Evolutionary conservation across 2,113 vertebrate genomes (phyloP).

Genomic region (Austrofundulus limnaeus): DNA sequence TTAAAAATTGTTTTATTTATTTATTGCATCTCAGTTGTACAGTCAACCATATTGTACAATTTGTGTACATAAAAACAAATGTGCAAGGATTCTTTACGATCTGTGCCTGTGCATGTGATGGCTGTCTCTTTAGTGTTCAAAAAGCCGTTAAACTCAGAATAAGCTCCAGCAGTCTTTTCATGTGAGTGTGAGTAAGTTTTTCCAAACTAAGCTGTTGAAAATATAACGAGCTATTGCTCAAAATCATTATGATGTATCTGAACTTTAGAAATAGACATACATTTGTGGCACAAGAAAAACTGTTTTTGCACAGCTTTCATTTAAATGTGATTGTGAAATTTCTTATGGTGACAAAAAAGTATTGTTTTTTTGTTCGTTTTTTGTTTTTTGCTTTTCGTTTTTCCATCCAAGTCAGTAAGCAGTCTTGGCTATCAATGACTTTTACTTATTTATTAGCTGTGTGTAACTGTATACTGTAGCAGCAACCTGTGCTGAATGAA

Average conservation of each 20-base stretch:
- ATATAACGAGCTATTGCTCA: neutral
- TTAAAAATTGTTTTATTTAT: neutral
- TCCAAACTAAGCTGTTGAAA: conserved; percentile 13
- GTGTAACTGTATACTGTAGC: conserved; percentile 58
- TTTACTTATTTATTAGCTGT: conserved; percentile 60
- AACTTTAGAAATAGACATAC: conserved; percentile 17
- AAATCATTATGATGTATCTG: conserved; percentile 1
- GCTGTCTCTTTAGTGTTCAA: conserved; percentile 27
- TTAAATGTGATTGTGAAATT: conserved; percentile 44
- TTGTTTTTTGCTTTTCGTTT: conserved; percentile 24
- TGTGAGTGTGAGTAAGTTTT: conserved; percentile 10
- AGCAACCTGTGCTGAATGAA: conserved; percentile 33
- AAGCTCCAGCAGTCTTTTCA: conserved; percentile 1
- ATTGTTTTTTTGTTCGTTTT: conserved; percentile 13
- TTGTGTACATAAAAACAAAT: conserved; percentile 23
- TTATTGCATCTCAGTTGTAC: conserved; percentile 14
- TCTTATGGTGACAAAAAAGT: conserved; percentile 28
- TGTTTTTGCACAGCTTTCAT: conserved; percentile 34
- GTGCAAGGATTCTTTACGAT: conserved; percentile 28
- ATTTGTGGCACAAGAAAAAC: conserved; percentile 43
- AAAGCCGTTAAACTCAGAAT: conserved; percentile 10
- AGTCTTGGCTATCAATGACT: conserved; percentile 28
- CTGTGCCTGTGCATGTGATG: conserved; percentile 12
- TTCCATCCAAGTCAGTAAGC: conserved; percentile 23
- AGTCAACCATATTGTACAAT: conserved; percentile 16